Percentiles rank a stretch among this genome's conserved stretches.
Evolutionary conservation across 2,888 invertebrate genomes (phyloP).

Genomic region (Hemithea aestivaria): DNA sequence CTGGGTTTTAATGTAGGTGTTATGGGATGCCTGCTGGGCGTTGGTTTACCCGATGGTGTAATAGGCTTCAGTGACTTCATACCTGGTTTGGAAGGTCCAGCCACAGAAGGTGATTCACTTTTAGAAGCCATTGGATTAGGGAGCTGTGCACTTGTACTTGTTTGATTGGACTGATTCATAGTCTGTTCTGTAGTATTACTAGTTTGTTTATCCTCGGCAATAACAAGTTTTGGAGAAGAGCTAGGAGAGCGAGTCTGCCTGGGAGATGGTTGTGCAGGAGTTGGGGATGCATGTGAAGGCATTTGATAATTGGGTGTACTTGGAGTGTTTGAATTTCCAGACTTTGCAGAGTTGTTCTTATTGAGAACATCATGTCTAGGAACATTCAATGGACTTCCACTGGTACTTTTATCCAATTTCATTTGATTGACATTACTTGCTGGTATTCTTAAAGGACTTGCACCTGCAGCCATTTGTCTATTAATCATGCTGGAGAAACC

Average conservation of each 20-base stretch:
- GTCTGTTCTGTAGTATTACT: constrained; percentile 48
- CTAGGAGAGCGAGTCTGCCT: constrained; percentile 74
- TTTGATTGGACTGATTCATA: constrained; percentile 64
- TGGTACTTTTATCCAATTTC: constrained; percentile 55
- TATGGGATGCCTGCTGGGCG: constrained; percentile 51
- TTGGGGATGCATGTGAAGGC: constrained; percentile 45
- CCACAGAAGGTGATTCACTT: constrained; percentile 52
- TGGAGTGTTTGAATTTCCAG: constrained; percentile 38
- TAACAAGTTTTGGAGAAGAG: constrained; percentile 72
- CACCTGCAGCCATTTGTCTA: constrained; percentile 44
- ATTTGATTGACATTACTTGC: constrained; percentile 50
- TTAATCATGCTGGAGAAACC: constrained; percentile 51
- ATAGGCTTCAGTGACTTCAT: constrained; percentile 55
- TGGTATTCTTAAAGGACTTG: constrained; percentile 57
- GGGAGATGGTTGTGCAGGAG: constrained; percentile 57
- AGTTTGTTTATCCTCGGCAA: constrained; percentile 72
- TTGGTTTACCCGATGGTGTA: constrained; percentile 47
- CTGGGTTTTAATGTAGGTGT: constrained; percentile 47
- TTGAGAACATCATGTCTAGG: constrained; percentile 49
- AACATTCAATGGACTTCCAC: constrained; percentile 37
- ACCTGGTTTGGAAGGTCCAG: constrained; percentile 57
- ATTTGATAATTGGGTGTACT: constrained; percentile 51
- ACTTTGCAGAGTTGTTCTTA: constrained; percentile 49
- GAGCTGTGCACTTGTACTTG: constrained; percentile 58
- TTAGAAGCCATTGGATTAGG: constrained; percentile 48